Conservation (phyloP, 1,140 invertebrate genomes). For the Spodoptera litura region DNA sequence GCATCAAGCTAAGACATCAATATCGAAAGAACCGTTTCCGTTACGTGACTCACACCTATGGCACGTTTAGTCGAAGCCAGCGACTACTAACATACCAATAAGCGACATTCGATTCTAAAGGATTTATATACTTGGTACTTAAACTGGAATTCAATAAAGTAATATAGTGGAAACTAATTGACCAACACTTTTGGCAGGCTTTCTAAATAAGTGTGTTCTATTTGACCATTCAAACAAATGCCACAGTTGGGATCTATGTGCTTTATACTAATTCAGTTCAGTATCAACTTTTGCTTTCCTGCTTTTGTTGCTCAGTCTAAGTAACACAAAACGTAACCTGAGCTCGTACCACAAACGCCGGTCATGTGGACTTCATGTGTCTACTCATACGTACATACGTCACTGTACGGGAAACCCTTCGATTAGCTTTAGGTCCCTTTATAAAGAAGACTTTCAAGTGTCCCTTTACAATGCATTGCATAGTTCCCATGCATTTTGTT, state of each 20-base stretch:
- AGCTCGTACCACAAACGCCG: conserved; percentile 47
- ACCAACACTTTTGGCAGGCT: too few species aligned
- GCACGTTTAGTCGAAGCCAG: conserved; percentile 75
- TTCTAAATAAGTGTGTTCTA: too few species aligned
- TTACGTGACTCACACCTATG: conserved; percentile 83
- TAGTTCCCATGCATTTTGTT: background rate
- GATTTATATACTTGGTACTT: conserved; percentile 54
- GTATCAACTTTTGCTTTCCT: background rate
- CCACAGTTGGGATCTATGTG: too few species aligned
- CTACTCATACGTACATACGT: conserved; percentile 3
- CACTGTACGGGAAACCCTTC: conserved; percentile 55
- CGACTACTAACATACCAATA: conserved; percentile 81
- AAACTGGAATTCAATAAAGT: conserved; percentile 57
- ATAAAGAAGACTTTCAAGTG: conserved; percentile 59
- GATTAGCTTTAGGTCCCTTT: conserved; percentile 54
- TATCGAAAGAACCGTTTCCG: conserved; percentile 80
- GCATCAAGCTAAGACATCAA: conserved; percentile 73
- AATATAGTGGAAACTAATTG: too few species aligned
- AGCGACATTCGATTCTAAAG: conserved; percentile 27
- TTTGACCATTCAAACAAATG: too few species aligned
- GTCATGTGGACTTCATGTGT: conserved; percentile 47
- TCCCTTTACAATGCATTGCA: conserved; percentile 8
- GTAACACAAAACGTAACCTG: conserved; percentile 54
- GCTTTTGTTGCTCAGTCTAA: conserved; percentile 5
- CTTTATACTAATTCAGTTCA: too few species aligned